A percentile compares a stretch with the other conserved stretches of the same genome.
These are phyloP conservation scores for Dryas iulia DNA, from an alignment of 1,140 invertebrate genomes.

Conservation along the genomic window DNA sequence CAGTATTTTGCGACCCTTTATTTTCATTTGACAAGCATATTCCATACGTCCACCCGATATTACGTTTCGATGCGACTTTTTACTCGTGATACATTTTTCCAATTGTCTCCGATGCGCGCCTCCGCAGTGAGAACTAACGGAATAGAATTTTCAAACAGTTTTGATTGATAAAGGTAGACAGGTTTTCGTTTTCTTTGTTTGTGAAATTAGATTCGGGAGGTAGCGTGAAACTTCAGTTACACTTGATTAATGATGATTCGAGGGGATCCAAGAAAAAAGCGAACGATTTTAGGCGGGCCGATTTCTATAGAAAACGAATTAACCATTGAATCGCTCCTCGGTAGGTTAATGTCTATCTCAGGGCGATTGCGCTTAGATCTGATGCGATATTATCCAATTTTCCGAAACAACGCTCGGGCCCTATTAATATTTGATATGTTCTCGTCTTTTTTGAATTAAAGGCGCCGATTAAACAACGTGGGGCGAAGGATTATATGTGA, in stretches of 20 bases:
- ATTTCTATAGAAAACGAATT: slow-evolving; percentile 63
- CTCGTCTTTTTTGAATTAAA: slow-evolving; percentile 79
- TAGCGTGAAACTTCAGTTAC: slow-evolving; percentile 75
- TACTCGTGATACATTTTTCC: slow-evolving; percentile 80
- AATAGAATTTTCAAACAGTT: slow-evolving; percentile 79
- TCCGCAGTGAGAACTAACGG: slow-evolving; percentile 71
- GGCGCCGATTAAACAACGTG: slow-evolving; percentile 76
- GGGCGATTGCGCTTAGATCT: slow-evolving; percentile 64
- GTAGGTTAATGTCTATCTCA: slow-evolving; percentile 54
- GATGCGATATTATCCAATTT: slow-evolving; percentile 76
- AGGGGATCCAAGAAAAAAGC: slow-evolving; percentile 59
- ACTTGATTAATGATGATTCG: slow-evolving; percentile 77
- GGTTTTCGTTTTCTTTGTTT: slow-evolving; percentile 79
- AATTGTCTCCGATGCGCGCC: slow-evolving; percentile 73
- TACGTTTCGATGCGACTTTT: slow-evolving; percentile 77
- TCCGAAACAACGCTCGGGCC: slow-evolving; percentile 68
- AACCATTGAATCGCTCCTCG: slow-evolving; percentile 39
- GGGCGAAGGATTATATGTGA: slow-evolving; percentile 76
- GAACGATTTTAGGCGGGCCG: slow-evolving; percentile 58
- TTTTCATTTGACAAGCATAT: slow-evolving; percentile 79
- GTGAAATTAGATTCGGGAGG: slow-evolving; percentile 77
- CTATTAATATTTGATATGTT: slow-evolving; percentile 78
- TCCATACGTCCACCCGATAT: slow-evolving; percentile 68
- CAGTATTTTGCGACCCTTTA: slow-evolving; percentile 74
- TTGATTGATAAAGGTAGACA: slow-evolving; percentile 80